Evolutionary conservation across 30 jellyfish, hydroid and myxozoan species (phyloP).

Genomic region (Hydra vulgaris): DNA sequence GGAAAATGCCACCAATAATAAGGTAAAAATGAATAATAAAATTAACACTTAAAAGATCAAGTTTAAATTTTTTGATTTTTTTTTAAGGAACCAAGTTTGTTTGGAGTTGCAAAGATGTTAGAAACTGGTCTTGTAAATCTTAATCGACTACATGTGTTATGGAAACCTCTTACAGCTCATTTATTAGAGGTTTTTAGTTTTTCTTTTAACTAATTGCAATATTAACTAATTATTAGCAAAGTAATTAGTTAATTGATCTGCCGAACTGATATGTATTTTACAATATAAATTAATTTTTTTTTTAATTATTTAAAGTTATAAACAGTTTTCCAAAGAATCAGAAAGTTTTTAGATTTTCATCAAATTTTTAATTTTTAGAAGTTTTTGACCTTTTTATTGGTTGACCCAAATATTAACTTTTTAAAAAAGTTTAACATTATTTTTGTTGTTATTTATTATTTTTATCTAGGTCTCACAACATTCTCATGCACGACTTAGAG

Average conservation of each 20-base stretch:
- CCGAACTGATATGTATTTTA: too few species aligned
- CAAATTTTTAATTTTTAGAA: too few species aligned
- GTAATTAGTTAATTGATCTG: too few species aligned
- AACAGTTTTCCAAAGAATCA: too few species aligned
- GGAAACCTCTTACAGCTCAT: conserved; percentile 93
- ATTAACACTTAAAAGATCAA: neutral
- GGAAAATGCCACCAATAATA: conserved; percentile 77
- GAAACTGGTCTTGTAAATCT: conserved; percentile 87
- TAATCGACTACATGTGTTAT: conserved; percentile 64
- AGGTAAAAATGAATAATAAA: conserved; percentile 24
- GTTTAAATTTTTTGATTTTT: too few species aligned
- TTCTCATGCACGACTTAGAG: conserved; percentile 79
- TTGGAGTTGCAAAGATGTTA: conserved; percentile 77
- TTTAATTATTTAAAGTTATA: too few species aligned
- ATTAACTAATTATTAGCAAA: too few species aligned
- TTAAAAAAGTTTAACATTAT: too few species aligned
- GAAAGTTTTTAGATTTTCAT: too few species aligned
- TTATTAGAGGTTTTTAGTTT: conserved; percentile 58
- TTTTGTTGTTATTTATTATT: neutral
- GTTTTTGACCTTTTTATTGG: too few species aligned
- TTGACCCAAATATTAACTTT: too few species aligned
- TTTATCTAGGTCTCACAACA: conserved; percentile 71
- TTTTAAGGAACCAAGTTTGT: conserved; percentile 68
- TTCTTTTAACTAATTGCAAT: neutral
- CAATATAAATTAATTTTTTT: too few species aligned